Evolutionary conservation across 2,113 vertebrate species (phyloP).

Genomic region (Falcunculus frontatus): DNA sequence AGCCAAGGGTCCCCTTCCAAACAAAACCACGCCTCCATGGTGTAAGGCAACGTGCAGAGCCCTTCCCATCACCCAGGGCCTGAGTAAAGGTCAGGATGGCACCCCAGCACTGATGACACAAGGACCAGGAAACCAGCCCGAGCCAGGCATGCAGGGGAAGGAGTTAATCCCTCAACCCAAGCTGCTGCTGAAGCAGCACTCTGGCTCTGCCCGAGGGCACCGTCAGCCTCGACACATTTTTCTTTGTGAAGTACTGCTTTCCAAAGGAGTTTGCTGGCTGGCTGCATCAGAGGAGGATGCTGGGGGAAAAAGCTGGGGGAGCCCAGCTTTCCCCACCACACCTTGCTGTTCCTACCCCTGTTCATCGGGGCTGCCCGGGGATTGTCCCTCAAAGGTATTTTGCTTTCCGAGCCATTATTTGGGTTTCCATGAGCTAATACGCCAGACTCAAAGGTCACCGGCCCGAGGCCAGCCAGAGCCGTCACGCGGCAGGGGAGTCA

Average conservation of each 20-base stretch:
- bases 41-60: not conserved
- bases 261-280: not conserved
- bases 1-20: not conserved
- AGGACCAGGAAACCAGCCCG: not conserved
- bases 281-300: not conserved
- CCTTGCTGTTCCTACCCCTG: not conserved
- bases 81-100: not conserved
- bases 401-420: not conserved
- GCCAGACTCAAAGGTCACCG: not conserved
- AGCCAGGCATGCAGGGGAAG: not conserved
- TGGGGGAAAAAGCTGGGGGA: not conserved
- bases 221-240: not conserved
- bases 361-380: accelerated
- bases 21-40: not conserved
- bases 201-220: not conserved
- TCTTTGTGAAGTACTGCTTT: not conserved
- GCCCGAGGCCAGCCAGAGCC: not conserved
- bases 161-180: not conserved
- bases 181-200: not conserved
- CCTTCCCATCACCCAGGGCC: not conserved
- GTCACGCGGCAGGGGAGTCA: not conserved
- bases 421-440: not conserved
- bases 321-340: accelerated
- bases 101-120: not conserved
- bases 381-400: not conserved